A percentile compares a stretch with the other conserved stretches of the same genome.
Evolutionary conservation across 2,888 invertebrate genomes (phyloP).

Genomic region (Ptilodon capucinus): DNA sequence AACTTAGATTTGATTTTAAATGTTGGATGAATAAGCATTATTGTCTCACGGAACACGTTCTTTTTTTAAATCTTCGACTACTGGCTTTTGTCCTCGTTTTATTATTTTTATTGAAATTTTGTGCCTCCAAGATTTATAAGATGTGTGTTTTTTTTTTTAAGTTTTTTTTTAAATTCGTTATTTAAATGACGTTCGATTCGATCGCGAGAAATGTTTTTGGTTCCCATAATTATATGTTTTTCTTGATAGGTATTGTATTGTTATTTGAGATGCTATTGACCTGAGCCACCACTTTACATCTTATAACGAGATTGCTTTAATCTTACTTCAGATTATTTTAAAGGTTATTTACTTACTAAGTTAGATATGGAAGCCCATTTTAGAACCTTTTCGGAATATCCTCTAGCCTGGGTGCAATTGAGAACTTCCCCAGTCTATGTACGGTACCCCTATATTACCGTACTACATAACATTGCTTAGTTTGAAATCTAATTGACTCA

Average conservation of each 20-base stretch:
- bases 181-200: constrained; percentile 43
- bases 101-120: constrained; percentile 62
- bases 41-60: constrained; percentile 80
- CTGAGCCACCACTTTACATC: too few species aligned
- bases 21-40: constrained; percentile 83
- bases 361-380: too few species aligned
- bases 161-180: constrained; percentile 45
- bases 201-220: constrained; percentile 43
- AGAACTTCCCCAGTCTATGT: too few species aligned
- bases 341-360: too few species aligned
- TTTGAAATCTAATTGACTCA: too few species aligned
- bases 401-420: too few species aligned
- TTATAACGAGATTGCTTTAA: too few species aligned
- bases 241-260: constrained; percentile 32
- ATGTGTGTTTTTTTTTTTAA: constrained; percentile 55
- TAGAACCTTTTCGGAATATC: too few species aligned
- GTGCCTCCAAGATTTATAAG: constrained; percentile 67
- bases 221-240: constrained; percentile 42
- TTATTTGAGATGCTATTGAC: constrained; percentile 12
- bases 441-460: too few species aligned
- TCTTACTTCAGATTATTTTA: too few species aligned
- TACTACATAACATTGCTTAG: too few species aligned
- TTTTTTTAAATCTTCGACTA: constrained; percentile 72
- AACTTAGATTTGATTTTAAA: constrained; percentile 79
- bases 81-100: constrained; percentile 65